Base-by-base conservation (phyloP, 2,888 invertebrate genomes). In the Pheosia gnoma region DNA sequence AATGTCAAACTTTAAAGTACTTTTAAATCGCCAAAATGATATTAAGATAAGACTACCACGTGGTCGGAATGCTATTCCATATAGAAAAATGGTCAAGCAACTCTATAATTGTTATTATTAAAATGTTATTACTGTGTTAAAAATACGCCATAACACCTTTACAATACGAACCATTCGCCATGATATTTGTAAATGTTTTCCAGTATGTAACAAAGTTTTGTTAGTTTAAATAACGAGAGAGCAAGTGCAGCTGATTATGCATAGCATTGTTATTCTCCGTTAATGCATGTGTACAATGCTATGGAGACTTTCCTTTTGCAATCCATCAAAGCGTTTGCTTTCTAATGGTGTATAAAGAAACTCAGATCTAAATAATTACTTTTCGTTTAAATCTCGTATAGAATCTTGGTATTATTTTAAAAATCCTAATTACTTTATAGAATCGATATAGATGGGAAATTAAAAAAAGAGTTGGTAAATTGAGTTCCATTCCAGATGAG, bases 271-370 rank as follows among this genome's bases (percentile, higher is more conserved):
- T 53, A 37, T 11, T 53, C 10, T 53, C 7, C 5, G 37, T 53
- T 11, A 36, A 37, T 8, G 36, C 53, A 53, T 10, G 53, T 37
- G 53, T 37, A 53, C 53, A 53, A 53, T 47, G 54, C 47, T 47
- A 59, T 47, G 56, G 25, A 47, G 25, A 52, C 52, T 53, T 53
- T 53, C 59, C 52, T 59, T 49, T 62, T 38, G 47, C 38, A 47
- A 11, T 39, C 38, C 43, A 41, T 55, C 47, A 43, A 41, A 62
- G 37, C 54, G 55, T 56, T 10, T 56, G 56, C 37, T 53, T 58
- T 56, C 61, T 47, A 62, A 59, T 37, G 51, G 11, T 59, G 55
- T 41, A 13, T n/a, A 9, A 36, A 59, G 36, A 13, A 55, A 10
- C 57, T 47, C 47, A n/a, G 47, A n/a, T 47, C 47, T 47, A 47